Percentiles rank a stretch among this genome's conserved stretches.
These are phyloP conservation scores for Stramonita haemastoma DNA, from an alignment of 2,888 invertebrate genomes.

Conservation along the genomic window DNA sequence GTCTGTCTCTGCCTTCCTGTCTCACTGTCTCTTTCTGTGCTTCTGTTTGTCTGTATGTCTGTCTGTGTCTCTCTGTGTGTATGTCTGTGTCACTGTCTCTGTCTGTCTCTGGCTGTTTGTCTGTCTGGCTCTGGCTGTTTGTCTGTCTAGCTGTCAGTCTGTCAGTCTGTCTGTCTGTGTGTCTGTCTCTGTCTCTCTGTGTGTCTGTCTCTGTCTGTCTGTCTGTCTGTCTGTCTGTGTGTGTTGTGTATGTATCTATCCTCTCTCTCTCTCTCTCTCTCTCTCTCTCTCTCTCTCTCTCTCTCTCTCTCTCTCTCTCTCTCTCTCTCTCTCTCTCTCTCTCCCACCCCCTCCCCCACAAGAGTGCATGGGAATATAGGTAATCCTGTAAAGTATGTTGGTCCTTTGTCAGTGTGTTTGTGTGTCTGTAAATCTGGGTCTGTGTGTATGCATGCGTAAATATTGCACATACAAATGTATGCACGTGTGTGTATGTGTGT, in stretches of 20 bases:
- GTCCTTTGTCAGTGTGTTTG: too few relatives aligned
- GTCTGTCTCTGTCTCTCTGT: not conserved
- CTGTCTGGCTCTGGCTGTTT: not conserved
- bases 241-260: not conserved
- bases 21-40: not conserved
- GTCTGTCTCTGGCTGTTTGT: not conserved
- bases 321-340: not conserved
- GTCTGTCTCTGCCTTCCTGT: too few relatives aligned
- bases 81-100: not conserved
- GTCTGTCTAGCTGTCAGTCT: not conserved
- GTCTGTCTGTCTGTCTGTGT: not conserved
- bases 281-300: constrained; percentile 16
- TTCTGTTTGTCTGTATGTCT: not conserved
- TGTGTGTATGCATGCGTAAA: too few relatives aligned
- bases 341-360: not conserved
- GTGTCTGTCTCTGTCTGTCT: not conserved
- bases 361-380: too few relatives aligned
- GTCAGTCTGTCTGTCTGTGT: not conserved
- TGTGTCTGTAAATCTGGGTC: too few relatives aligned
- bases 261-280: constrained; percentile 27
- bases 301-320: constrained; percentile 16
- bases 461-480: too few relatives aligned
- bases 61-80: not conserved
- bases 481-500: too few relatives aligned
- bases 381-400: too few relatives aligned